phyloP scores from a whole-genome alignment of 1,140 invertebrate species.

The Ceratosolen fusciceps region DNA sequence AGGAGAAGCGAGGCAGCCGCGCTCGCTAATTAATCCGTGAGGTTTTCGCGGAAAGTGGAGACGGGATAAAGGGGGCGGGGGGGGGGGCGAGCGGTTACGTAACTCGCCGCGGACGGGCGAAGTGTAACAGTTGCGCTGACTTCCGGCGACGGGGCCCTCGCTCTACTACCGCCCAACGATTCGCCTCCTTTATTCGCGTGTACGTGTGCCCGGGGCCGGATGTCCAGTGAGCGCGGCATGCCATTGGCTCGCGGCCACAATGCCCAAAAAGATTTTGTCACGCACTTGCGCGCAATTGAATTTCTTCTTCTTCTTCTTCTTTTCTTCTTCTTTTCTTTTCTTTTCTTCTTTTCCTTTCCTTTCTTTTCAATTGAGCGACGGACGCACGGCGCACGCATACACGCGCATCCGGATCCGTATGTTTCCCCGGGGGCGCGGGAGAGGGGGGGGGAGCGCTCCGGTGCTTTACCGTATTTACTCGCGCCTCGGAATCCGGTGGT shows the following conservation, averaged over 20 bases:
- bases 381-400: too few relatives aligned
- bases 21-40: neutral
- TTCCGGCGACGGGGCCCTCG: constrained; percentile 29
- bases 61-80: neutral
- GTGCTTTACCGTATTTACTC: too few relatives aligned
- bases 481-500: too few relatives aligned
- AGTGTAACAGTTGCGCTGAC: constrained; percentile 41
- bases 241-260: neutral
- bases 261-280: constrained; percentile 12
- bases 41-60: neutral
- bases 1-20: too few relatives aligned
- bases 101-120: constrained; percentile 30
- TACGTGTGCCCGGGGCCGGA: neutral
- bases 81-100: constrained; percentile 31
- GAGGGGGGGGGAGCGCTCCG: too few relatives aligned
- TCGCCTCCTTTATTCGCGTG: constrained; percentile 32
- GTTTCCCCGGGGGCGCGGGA: too few relatives aligned
- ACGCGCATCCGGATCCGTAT: neutral
- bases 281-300: constrained; percentile 29
- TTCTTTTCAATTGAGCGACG: too few relatives aligned
- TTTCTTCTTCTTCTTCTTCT: too few relatives aligned
- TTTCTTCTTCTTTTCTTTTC: too few relatives aligned
- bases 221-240: constrained; percentile 24
- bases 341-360: too few relatives aligned
- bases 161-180: constrained; percentile 36